phyloP scores from a whole-genome alignment of 2,797 vertebrate species.

The Gila robusta region DNA sequence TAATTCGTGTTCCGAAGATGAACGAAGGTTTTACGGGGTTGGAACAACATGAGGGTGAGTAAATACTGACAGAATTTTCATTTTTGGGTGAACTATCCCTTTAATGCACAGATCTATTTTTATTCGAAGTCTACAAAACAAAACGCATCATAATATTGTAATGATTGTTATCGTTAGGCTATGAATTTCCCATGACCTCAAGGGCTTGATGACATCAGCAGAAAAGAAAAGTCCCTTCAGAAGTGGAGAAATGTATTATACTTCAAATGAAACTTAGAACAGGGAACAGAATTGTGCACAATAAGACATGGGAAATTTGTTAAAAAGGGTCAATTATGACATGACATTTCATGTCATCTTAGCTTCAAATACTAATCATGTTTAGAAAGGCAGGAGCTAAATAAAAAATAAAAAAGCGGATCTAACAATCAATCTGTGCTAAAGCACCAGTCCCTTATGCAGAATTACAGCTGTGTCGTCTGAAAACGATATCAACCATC shows the following conservation, averaged over 20 bases:
- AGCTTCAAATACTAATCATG: background rate
- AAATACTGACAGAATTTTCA: too few relatives aligned
- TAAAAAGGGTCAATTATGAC: background rate
- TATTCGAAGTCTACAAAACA: background rate
- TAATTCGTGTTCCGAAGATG: too few relatives aligned
- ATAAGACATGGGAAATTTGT: background rate
- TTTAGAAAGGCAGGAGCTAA: background rate
- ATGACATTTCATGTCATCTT: background rate
- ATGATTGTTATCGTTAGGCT: background rate
- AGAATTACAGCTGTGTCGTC: background rate
- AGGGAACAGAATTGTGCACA: background rate
- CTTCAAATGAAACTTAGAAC: background rate
- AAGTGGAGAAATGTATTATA: background rate
- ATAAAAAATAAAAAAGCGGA: background rate
- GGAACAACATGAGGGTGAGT: too few relatives aligned
- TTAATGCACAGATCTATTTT: too few relatives aligned
- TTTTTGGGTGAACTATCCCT: too few relatives aligned
- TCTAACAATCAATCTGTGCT: background rate
- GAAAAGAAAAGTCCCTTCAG: background rate
- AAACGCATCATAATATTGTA: background rate
- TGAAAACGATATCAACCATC: constrained; percentile 4
- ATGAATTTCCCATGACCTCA: background rate
- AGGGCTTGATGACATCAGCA: background rate
- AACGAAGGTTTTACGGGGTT: too few relatives aligned
- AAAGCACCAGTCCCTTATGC: background rate